Evolutionary conservation across 2,797 vertebrate species (phyloP).

Genomic region (Xerus rutilus): DNA sequence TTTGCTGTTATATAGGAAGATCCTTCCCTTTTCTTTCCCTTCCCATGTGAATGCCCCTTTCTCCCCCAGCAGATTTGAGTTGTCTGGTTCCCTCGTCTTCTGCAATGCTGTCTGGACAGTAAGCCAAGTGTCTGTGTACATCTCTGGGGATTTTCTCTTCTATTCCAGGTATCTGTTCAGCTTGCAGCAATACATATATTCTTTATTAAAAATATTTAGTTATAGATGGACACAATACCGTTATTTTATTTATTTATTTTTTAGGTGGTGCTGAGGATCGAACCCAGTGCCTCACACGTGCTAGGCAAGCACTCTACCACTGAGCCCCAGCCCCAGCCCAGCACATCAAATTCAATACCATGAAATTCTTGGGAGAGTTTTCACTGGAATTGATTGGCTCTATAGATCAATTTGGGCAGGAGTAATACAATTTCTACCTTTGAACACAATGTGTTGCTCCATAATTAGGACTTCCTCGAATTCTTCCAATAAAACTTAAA

Average conservation of each 20-base stretch:
- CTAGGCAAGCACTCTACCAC: too few species aligned
- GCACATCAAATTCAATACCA: background rate
- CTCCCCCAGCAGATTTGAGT: too few species aligned
- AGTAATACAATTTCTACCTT: background rate
- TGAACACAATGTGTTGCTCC: background rate
- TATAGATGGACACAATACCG: too few species aligned
- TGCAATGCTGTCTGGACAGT: too few species aligned
- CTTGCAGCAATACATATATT: too few species aligned
- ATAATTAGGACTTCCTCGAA: background rate
- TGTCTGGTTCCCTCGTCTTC: too few species aligned
- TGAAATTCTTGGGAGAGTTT: background rate
- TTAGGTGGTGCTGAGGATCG: too few species aligned
- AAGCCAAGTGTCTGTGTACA: background rate
- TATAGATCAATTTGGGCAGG: too few species aligned
- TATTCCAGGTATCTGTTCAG: background rate
- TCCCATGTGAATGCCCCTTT: background rate
- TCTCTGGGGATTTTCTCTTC: background rate
- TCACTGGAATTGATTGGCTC: background rate
- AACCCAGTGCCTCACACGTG: too few species aligned
- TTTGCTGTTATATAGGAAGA: background rate
- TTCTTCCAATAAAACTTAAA: background rate
- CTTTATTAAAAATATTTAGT: too few species aligned
- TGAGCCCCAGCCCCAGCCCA: background rate
- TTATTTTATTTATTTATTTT: too few species aligned
- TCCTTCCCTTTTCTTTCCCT: background rate